A percentile compares a stretch with the other conserved stretches of the same genome.
These are phyloP conservation scores for Daphoenositta chrysoptera DNA, from an alignment of 2,113 vertebrate species.

Conservation along the genomic window DNA sequence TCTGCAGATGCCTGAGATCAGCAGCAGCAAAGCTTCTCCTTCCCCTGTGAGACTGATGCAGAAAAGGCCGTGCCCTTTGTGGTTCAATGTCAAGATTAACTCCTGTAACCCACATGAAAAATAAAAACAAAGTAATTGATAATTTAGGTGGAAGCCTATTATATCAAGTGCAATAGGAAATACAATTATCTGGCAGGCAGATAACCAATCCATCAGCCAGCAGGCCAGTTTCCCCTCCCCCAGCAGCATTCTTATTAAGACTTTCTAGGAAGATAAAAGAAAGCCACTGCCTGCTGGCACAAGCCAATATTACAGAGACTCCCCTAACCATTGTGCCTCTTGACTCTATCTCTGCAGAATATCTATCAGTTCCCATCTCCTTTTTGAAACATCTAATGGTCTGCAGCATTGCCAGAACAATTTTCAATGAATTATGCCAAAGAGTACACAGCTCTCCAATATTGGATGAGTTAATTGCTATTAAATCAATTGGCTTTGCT, in stretches of 20 bases:
- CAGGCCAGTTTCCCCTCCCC: neutral
- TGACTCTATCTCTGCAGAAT: neutral
- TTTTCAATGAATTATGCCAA: constrained; percentile 52
- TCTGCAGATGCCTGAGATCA: neutral
- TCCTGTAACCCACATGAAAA: neutral
- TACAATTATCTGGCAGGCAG: constrained; percentile 51
- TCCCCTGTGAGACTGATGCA: neutral
- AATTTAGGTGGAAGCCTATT: constrained; percentile 44
- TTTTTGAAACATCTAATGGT: neutral
- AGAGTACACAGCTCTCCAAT: constrained; percentile 5
- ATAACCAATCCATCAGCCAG: neutral
- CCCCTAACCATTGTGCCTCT: neutral
- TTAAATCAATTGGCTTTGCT: constrained; percentile 55
- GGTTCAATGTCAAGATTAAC: constrained; percentile 11
- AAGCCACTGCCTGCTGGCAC: neutral
- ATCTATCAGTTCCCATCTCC: constrained; percentile 8
- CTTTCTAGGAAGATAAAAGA: constrained; percentile 45
- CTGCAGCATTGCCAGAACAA: constrained; percentile 26
- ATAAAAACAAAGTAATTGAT: constrained; percentile 45
- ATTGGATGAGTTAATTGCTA: constrained; percentile 50
- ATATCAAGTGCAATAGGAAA: constrained; percentile 46
- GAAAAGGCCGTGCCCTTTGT: neutral
- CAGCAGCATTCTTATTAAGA: neutral
- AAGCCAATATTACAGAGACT: neutral
- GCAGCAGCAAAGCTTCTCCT: neutral